Evolutionary conservation across 2,797 vertebrate genomes (phyloP), one percentile per base, ranked within the genome.

Genomic region (Acomys russatus): DNA sequence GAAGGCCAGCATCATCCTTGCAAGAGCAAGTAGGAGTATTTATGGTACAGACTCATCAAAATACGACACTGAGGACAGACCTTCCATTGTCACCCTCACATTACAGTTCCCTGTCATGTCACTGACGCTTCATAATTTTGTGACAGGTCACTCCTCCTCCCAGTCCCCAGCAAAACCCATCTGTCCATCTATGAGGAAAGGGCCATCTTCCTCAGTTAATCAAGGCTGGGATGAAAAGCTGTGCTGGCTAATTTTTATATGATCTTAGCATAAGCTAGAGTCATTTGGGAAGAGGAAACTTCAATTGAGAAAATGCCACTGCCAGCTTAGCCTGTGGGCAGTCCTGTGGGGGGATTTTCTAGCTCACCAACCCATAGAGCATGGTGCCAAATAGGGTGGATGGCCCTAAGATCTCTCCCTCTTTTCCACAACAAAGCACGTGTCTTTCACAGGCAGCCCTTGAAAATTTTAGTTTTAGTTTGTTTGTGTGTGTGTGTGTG

Each of bases 401-500:
- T 18, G 35, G 61, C 25, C 25, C 23, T 28, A 4, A 35, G 15
- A 17, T 9, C 49, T 12, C 35, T 33, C 28, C 44, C 49, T 4
- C 38, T 80, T 95, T 73, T 64, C 15, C 91, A 44, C 14, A 54
- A 54, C 44, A 76, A 89, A 96, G 74, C 78, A n/a, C n/a, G 86
- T 91, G 63, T 59, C 38, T 95, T 97, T 93, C 90, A 94, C 6
- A 1, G 63, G 44, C 14, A 56, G 68, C 66, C 1, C 3, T 90
- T 93, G 92, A 96, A 96, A 28, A 30, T 17, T 87, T 86, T 56
- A 1, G 7, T 56, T 25, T 71, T 25, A 35, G 66, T 68, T 22
- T 70, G 22, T 35, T 28, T 25, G 20, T 85, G 44, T 23, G 12
- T 22, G 33, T 6, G 1, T 51, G n/a, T n/a, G 30, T 23, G 83